Evolutionary conservation across 1,140 invertebrate species (phyloP), one percentile per base, ranked within the genome.

Genomic region (Drosophila ficusphila): DNA sequence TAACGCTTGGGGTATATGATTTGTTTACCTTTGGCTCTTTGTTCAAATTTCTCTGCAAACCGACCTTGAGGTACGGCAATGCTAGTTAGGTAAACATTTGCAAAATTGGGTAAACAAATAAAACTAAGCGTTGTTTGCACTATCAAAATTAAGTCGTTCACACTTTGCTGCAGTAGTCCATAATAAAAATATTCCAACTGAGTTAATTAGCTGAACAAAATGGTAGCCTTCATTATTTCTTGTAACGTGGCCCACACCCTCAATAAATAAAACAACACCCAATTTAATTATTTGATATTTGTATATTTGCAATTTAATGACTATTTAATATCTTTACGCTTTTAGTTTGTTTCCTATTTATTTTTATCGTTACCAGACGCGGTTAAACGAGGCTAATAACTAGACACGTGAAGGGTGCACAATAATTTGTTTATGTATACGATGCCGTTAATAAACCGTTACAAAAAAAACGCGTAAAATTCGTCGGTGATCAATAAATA

Each of bases 321-420:
- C 69, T 61, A 79, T 79, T 68, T 67, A 86, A 67, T 69, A 72
- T 76, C 42, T 85, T 71, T 62, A 74, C 51, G 44, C 39, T 44
- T 75, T 76, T 85, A 86, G 67, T 85, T 76, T 36, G 41, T 58
- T 74, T 74, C 68, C 56, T 58, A 72, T 16, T 65, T 69, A 4
- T 62, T 52, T 73, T 74, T 61, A 75, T 83, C 72, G 76, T 73
- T 76, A 62, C 74, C 76, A 74, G 71, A 62, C 47, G 73, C 64
- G 71, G 76, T 71, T 79, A 34, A 82, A 77, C 78, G 78, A 76
- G 53, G 53, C 79, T 86, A 86, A 76, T 86, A 79, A 85, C 67
- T 85, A 81, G 62, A 81, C 54, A 73, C 54, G 62, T 68, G 41
- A 76, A 70, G 61, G 41, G 56, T 58, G 49, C 65, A 76, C 16